Conservation (phyloP, 2,888 invertebrate genomes). For the Ennomos erosarius region DNA sequence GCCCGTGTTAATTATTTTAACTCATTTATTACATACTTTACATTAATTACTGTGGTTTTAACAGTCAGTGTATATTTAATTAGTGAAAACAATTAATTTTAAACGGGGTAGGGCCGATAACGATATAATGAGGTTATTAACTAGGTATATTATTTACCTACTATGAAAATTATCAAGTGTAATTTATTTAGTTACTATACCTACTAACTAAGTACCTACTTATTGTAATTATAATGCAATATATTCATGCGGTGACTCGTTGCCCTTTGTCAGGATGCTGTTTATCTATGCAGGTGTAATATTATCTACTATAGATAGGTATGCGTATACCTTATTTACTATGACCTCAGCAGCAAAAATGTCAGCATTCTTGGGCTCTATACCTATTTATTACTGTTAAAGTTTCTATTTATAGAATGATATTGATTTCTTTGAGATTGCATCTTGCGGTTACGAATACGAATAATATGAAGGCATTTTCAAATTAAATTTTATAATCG, state of each 20-base stretch:
- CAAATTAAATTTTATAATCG: too few relatives aligned
- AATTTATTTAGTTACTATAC: too few relatives aligned
- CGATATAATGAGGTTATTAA: too few relatives aligned
- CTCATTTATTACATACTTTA: slow-evolving; percentile 15
- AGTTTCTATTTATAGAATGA: not conserved
- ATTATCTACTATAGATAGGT: slow-evolving; percentile 3
- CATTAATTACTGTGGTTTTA: slow-evolving; percentile 16
- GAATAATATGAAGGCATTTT: too few relatives aligned
- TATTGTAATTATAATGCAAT: not conserved
- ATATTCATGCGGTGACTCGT: slow-evolving; percentile 10
- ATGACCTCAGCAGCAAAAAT: slow-evolving; percentile 17
- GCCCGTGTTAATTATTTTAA: slow-evolving; percentile 21
- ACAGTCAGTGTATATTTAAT: slow-evolving; percentile 19
- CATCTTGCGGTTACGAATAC: too few relatives aligned
- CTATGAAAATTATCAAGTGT: too few relatives aligned
- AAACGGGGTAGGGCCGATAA: not conserved
- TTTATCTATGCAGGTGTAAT: slow-evolving; percentile 5
- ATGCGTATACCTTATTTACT: not conserved
- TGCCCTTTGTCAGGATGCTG: slow-evolving; percentile 7
- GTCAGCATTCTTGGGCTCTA: slow-evolving; percentile 16
- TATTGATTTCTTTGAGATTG: too few relatives aligned
- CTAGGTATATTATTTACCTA: too few relatives aligned
- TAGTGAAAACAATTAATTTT: slow-evolving; percentile 5
- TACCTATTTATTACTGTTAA: not conserved
- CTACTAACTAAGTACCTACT: too few relatives aligned